A percentile compares a stretch with the other conserved stretches of the same genome.
These are phyloP conservation scores for Scarus forsteni DNA, from an alignment of 2,797 vertebrate genomes.

Conservation along the genomic window DNA sequence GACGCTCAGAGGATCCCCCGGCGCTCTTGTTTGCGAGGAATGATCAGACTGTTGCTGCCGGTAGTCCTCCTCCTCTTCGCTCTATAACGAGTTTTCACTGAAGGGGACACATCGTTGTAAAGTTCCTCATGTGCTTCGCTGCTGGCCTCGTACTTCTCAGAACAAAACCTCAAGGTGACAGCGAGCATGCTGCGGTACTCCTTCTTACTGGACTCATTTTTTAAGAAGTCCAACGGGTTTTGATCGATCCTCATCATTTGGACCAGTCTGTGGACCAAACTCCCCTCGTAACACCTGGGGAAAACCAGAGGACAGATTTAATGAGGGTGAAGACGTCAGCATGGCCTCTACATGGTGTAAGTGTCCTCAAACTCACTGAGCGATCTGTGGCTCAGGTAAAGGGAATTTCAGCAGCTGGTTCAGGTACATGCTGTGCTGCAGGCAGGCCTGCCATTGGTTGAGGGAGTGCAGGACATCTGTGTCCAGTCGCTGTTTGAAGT, in stretches of 20 bases:
- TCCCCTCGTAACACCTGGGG: constrained; percentile 86
- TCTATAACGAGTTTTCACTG: constrained; percentile 25
- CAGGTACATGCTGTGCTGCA: constrained; percentile 84
- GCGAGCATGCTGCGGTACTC: constrained; percentile 74
- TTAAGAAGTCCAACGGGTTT: constrained; percentile 68
- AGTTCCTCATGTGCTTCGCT: not conserved
- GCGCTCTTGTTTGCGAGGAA: constrained; percentile 25
- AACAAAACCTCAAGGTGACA: constrained; percentile 31
- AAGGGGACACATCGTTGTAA: fast-evolving
- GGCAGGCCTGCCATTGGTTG: constrained; percentile 91
- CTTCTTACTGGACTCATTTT: constrained; percentile 27
- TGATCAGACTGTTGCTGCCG: not conserved
- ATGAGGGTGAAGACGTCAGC: not conserved
- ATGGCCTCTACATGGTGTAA: too few relatives aligned
- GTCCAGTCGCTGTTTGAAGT: constrained; percentile 42
- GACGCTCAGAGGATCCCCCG: constrained; percentile 7
- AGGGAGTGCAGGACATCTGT: constrained; percentile 80
- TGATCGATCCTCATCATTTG: constrained; percentile 61
- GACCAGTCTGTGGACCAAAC: constrained; percentile 81
- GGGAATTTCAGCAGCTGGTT: constrained; percentile 88
- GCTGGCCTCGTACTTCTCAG: not conserved
- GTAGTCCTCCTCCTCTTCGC: constrained; percentile 25
- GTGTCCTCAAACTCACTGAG: constrained; percentile 73
- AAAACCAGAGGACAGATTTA: constrained; percentile 1
- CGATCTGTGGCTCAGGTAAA: constrained; percentile 84